A percentile compares a stretch with the other conserved stretches of the same genome.
phyloP scores from a whole-genome alignment of 2,113 vertebrate genomes.

The Artemisiospiza belli region DNA sequence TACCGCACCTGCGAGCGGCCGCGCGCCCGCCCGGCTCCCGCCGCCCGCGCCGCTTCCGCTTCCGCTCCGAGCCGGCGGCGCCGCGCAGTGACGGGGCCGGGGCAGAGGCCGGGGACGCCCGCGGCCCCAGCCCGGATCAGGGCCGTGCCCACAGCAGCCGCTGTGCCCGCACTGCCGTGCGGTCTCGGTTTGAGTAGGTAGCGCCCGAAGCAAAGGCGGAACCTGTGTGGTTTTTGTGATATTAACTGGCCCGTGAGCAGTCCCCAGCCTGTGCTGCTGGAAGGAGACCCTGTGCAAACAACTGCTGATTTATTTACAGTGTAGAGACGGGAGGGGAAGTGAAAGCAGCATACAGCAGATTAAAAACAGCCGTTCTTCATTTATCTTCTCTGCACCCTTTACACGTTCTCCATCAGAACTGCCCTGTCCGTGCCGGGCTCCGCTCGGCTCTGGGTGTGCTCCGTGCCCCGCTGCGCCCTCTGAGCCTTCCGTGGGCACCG shows the following conservation, averaged over 20 bases:
- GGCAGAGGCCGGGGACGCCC: too few relatives aligned
- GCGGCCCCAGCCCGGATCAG: too few relatives aligned
- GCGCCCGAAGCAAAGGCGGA: not conserved
- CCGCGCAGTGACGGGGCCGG: not conserved
- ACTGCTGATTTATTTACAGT: fast-evolving
- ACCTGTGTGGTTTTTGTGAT: fast-evolving
- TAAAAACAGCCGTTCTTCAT: too few relatives aligned
- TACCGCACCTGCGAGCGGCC: too few relatives aligned
- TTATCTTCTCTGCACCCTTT: not conserved
- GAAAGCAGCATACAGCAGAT: not conserved
- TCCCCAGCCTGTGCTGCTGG: too few relatives aligned
- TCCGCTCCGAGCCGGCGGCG: too few relatives aligned
- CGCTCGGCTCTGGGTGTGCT: fast-evolving
- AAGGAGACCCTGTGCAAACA: too few relatives aligned
- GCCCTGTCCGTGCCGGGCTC: not conserved
- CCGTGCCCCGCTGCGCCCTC: fast-evolving
- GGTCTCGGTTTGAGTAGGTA: fast-evolving
- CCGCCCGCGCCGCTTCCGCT: too few relatives aligned
- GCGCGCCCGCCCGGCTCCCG: too few relatives aligned
- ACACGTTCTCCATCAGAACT: not conserved
- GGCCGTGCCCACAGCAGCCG: not conserved
- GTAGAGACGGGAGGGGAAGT: not conserved
- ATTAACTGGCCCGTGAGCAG: fast-evolving
- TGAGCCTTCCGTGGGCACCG: not conserved
- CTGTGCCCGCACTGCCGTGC: fast-evolving